Evolutionary conservation across 2,113 vertebrate species (phyloP).

Genomic region (Perccottus glenii): DNA sequence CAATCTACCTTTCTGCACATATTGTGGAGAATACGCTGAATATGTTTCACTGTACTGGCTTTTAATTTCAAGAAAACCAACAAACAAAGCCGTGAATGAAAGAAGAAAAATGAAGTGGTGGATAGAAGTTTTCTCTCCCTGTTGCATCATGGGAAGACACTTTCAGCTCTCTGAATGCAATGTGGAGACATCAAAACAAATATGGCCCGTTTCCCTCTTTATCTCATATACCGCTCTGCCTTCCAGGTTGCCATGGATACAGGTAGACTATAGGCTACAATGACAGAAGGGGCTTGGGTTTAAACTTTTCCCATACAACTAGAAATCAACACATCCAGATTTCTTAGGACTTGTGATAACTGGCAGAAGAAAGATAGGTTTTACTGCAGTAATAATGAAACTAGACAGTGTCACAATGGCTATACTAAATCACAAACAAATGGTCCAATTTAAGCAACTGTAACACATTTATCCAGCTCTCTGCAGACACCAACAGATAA

Average conservation of each 20-base stretch:
- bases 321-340: conserved; percentile 11
- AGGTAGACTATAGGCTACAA: conserved; percentile 28
- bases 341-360: conserved; percentile 16
- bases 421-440: conserved; percentile 29
- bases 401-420: conserved; percentile 12
- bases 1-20: background rate
- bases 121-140: conserved; percentile 15
- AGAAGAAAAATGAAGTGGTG: conserved; percentile 10
- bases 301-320: conserved; percentile 6
- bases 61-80: conserved; percentile 18
- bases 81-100: conserved; percentile 15
- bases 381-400: conserved; percentile 38
- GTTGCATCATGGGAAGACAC: conserved; percentile 30
- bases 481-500: background rate
- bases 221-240: conserved; percentile 28
- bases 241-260: conserved; percentile 70
- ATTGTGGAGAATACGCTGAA: conserved; percentile 16
- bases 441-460: conserved; percentile 22
- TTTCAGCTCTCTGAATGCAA: conserved; percentile 28
- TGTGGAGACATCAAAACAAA: conserved; percentile 53
- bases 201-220: conserved; percentile 18
- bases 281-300: background rate
- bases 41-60: conserved; percentile 1
- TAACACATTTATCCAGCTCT: background rate
- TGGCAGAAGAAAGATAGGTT: conserved; percentile 13